Evolutionary conservation across 2,113 vertebrate genomes (phyloP).

Genomic region (Otocyon megalotis): DNA sequence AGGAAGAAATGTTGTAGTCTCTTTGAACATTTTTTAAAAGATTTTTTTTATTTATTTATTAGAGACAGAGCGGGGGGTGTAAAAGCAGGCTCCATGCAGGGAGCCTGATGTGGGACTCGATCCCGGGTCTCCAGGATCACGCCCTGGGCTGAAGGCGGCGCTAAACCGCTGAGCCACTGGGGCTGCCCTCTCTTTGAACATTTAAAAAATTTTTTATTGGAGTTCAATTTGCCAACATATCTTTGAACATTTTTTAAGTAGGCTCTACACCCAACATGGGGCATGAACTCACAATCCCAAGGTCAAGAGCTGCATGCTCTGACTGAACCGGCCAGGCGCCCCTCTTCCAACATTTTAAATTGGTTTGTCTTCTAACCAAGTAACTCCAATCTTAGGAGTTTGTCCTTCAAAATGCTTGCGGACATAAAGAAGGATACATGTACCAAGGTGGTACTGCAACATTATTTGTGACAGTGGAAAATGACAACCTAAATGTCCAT

Average conservation of each 20-base stretch:
- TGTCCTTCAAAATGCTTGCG: not conserved
- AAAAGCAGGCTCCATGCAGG: too few species aligned
- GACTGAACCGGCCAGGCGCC: not conserved
- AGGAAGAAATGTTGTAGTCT: not conserved
- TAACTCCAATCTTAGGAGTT: not conserved
- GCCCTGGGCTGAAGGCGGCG: too few species aligned
- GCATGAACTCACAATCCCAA: not conserved
- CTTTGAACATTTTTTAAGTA: not conserved
- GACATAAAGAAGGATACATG: slow-evolving; percentile 9
- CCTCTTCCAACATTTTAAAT: not conserved
- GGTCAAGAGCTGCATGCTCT: not conserved
- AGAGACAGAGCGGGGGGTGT: too few species aligned
- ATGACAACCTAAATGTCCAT: not conserved
- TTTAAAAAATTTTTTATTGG: too few species aligned
- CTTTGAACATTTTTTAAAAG: not conserved
- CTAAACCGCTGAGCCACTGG: too few species aligned
- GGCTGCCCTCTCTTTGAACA: too few species aligned
- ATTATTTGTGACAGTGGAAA: not conserved
- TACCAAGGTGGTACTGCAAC: not conserved
- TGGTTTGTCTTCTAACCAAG: not conserved
- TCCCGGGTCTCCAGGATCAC: too few species aligned
- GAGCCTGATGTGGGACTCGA: too few species aligned
- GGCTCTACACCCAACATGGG: not conserved
- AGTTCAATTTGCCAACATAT: too few species aligned
- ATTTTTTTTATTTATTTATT: too few species aligned